These are phyloP conservation scores for Phalanger gymnotis DNA, from an alignment of 2,797 vertebrate species.

Conservation along the genomic window DNA sequence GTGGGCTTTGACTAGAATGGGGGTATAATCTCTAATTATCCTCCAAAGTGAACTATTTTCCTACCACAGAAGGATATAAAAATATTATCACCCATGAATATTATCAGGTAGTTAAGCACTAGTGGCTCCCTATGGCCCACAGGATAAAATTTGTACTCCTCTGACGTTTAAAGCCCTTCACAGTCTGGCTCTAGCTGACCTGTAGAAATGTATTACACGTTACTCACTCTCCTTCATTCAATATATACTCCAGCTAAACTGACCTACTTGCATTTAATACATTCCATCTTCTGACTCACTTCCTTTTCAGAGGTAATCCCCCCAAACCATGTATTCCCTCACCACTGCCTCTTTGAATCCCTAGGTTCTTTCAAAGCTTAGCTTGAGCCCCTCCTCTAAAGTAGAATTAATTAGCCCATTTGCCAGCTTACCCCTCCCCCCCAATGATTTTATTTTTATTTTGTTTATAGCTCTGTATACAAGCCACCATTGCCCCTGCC, in stretches of 20 bases:
- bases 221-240: background rate
- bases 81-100: no score
- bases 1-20: no score
- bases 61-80: no score
- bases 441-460: background rate
- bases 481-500: background rate
- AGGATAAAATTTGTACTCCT: background rate
- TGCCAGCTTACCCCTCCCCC: background rate
- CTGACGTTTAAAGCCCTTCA: background rate
- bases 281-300: background rate
- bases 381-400: background rate
- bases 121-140: background rate
- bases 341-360: background rate
- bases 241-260: background rate
- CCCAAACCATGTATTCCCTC: background rate
- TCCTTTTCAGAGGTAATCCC: background rate
- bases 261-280: background rate
- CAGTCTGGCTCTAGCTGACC: background rate
- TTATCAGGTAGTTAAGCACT: background rate
- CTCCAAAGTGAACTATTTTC: no score
- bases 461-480: background rate
- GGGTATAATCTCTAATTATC: no score
- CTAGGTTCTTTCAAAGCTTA: background rate
- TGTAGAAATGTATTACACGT: background rate
- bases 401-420: background rate